These are phyloP conservation scores for Myopa tessellatipennis DNA, from an alignment of 2,888 invertebrate genomes.

Conservation along the genomic window DNA sequence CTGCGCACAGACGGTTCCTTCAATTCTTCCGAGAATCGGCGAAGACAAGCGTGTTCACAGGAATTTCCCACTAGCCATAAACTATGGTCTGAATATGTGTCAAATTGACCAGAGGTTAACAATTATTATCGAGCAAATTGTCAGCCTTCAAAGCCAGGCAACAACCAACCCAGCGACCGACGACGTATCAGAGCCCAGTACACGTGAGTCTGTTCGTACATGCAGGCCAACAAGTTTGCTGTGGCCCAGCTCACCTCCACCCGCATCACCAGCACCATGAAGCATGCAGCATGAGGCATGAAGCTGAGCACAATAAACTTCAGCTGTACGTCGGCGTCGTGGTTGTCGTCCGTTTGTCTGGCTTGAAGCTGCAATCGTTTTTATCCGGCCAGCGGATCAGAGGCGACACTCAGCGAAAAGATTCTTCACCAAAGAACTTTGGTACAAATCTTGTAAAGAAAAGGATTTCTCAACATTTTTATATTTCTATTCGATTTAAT, in stretches of 20 bases:
- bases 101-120: conserved; percentile 65
- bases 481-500: too few species aligned
- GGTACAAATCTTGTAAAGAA: too few species aligned
- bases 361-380: conserved; percentile 41
- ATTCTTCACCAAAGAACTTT: not conserved
- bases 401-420: conserved; percentile 45
- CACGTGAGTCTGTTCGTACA: not conserved
- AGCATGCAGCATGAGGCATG: not conserved
- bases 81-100: conserved; percentile 56
- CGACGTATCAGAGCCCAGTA: not conserved
- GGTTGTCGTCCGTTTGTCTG: conserved; percentile 49
- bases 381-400: conserved; percentile 54
- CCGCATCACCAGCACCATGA: not conserved
- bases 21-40: conserved; percentile 22
- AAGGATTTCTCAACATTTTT: too few species aligned
- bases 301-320: conserved; percentile 46
- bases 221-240: conserved; percentile 1
- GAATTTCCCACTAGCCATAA: conserved; percentile 48
- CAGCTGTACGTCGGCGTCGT: conserved; percentile 45
- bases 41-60: conserved; percentile 42
- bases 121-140: conserved; percentile 68
- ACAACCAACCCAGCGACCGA: conserved; percentile 22
- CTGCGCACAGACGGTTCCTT: too few species aligned
- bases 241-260: not conserved
- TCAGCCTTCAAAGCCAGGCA: conserved; percentile 54